A percentile compares a stretch with the other conserved stretches of the same genome.
These are phyloP conservation scores for Thalassoma bifasciatum DNA, from an alignment of 2,113 vertebrate species.

Conservation along the genomic window DNA sequence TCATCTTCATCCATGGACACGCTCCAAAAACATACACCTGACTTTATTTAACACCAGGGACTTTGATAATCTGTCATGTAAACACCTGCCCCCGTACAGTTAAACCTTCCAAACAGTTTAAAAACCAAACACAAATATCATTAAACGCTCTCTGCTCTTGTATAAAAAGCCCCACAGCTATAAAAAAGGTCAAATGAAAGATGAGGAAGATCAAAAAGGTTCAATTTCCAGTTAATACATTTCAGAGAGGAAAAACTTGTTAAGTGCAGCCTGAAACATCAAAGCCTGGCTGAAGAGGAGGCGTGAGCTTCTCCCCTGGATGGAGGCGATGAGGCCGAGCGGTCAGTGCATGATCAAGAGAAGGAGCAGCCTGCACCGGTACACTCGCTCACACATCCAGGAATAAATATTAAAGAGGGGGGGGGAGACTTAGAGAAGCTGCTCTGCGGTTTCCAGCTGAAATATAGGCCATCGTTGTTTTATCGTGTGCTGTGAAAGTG, in stretches of 20 bases:
- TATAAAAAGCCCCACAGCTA: slow-evolving; percentile 27
- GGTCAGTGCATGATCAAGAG: slow-evolving; percentile 54
- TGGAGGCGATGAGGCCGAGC: slow-evolving; percentile 14
- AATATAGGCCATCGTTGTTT: neutral
- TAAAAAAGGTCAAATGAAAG: slow-evolving; percentile 43
- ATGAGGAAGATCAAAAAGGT: slow-evolving; percentile 57
- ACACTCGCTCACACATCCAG: neutral
- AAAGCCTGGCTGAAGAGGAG: slow-evolving; percentile 41
- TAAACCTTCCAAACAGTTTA: slow-evolving; percentile 18
- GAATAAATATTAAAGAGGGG: neutral
- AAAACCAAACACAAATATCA: slow-evolving; percentile 12
- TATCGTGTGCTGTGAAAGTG: neutral
- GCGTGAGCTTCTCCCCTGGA: neutral
- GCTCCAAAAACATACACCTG: neutral
- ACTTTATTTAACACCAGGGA: neutral
- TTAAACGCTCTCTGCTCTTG: slow-evolving; percentile 20
- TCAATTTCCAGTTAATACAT: slow-evolving; percentile 45
- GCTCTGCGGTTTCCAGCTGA: neutral
- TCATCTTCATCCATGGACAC: neutral
- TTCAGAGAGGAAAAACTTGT: slow-evolving; percentile 44
- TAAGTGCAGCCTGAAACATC: slow-evolving; percentile 44
- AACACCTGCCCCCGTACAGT: slow-evolving; percentile 3
- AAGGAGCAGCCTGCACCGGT: neutral
- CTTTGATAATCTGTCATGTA: neutral
- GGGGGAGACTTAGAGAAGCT: slow-evolving; percentile 3